Evolutionary conservation across 2,113 vertebrate genomes (phyloP).

Genomic region (Orientallactaga bullata): DNA sequence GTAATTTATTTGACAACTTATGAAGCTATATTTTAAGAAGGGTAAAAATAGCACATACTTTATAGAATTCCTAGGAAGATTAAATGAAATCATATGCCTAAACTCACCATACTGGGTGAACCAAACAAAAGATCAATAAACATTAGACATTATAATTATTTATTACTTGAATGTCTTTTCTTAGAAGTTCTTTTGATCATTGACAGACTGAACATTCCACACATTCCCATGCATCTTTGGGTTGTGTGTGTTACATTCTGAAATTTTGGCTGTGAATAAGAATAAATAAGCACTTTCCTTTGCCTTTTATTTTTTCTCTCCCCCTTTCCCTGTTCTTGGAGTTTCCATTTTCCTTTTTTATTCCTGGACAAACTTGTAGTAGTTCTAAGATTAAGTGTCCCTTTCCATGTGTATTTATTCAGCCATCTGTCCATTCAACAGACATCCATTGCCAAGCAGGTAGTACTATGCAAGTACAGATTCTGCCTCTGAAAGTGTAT

Average conservation of each 20-base stretch:
- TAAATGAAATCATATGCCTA: slow-evolving; percentile 22
- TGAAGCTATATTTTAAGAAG: slow-evolving; percentile 13
- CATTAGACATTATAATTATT: neutral
- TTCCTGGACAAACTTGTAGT: neutral
- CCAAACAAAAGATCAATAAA: slow-evolving; percentile 43
- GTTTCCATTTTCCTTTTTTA: neutral
- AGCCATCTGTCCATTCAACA: neutral
- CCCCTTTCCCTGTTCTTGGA: no score
- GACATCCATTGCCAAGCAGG: neutral
- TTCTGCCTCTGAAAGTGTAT: neutral
- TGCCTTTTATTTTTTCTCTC: no score
- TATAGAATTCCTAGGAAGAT: neutral
- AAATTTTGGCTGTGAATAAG: neutral
- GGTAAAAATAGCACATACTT: slow-evolving; percentile 20
- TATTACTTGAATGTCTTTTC: slow-evolving; percentile 37
- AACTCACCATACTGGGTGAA: slow-evolving; percentile 8
- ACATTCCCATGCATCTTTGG: neutral
- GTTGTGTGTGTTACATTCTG: slow-evolving; percentile 36
- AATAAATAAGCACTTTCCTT: neutral
- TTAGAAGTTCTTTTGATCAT: slow-evolving; percentile 1
- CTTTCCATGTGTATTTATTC: neutral
- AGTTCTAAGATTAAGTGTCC: neutral
- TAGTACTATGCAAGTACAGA: neutral
- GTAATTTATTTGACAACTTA: slow-evolving; percentile 34
- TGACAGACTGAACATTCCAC: slow-evolving; percentile 25